Percentiles rank a stretch among this genome's conserved stretches.
phyloP scores from a whole-genome alignment of 2,888 invertebrate species.

The Dusona sp. region DNA sequence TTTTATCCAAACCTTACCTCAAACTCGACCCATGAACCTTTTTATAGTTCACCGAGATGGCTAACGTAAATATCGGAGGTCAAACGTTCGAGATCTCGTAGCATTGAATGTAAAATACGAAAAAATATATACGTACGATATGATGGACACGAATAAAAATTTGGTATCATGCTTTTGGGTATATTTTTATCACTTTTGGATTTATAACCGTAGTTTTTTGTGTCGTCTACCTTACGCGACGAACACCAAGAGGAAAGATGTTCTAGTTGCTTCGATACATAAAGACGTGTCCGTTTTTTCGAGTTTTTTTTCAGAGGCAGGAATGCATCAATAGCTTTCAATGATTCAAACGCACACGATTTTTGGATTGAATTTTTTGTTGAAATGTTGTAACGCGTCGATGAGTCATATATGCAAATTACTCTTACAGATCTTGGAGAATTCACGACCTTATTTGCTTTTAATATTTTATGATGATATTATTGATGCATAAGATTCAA shows the following conservation, averaged over 20 bases:
- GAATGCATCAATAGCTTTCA: neutral
- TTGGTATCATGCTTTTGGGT: conserved; percentile 3
- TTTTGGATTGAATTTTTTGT: neutral
- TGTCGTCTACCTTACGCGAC: neutral
- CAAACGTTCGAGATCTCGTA: conserved; percentile 16
- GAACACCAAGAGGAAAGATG: neutral
- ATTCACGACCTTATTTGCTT: neutral
- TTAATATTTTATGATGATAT: neutral
- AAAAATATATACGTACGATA: conserved; percentile 21
- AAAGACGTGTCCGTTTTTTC: neutral
- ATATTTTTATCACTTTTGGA: conserved; percentile 25
- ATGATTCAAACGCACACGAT: neutral
- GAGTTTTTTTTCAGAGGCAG: neutral
- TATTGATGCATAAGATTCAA: neutral
- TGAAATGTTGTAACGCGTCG: neutral
- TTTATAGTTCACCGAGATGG: conserved; percentile 61
- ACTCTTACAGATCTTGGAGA: neutral
- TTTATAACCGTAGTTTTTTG: conserved; percentile 19
- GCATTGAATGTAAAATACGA: conserved; percentile 1
- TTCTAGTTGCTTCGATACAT: neutral
- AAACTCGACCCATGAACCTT: conserved; percentile 53
- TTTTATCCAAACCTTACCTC: conserved; percentile 32
- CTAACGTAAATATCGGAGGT: conserved; percentile 55
- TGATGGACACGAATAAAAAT: conserved; percentile 41
- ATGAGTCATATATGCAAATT: neutral